phyloP scores from a whole-genome alignment of 2,797 vertebrate species.

The Notoglanidium macrostoma region DNA sequence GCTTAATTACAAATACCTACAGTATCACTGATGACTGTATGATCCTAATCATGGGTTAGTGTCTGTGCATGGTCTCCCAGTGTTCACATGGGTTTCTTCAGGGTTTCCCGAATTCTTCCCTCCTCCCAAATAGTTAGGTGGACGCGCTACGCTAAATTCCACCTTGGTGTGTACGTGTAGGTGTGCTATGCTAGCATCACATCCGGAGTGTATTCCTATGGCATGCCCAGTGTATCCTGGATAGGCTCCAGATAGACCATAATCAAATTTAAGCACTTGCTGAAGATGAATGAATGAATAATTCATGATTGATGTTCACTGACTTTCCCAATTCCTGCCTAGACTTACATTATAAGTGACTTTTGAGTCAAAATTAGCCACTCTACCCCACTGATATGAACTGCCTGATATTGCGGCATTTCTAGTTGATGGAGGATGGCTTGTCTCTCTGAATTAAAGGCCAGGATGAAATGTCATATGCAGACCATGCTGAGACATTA shows the following conservation, averaged over 20 bases:
- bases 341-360: not conserved
- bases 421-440: constrained; percentile 21
- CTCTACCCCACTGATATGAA: not conserved
- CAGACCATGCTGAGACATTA: constrained; percentile 17
- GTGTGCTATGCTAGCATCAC: not conserved
- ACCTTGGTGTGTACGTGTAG: not conserved
- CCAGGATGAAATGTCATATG: constrained; percentile 39
- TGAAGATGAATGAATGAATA: not conserved
- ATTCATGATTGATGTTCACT: not conserved
- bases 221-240: not conserved
- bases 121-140: too few species aligned
- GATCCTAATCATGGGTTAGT: not conserved
- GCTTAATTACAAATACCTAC: not conserved
- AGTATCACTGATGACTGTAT: not conserved
- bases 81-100: not conserved
- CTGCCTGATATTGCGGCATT: not conserved
- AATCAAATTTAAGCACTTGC: not conserved
- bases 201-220: not conserved
- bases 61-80: not conserved
- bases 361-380: not conserved
- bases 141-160: not conserved
- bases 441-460: constrained; percentile 31
- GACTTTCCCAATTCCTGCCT: not conserved
- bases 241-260: not conserved
- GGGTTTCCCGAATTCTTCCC: not conserved